phyloP scores from a whole-genome alignment of 2,797 vertebrate genomes.

The Philypnodon macrostomus region DNA sequence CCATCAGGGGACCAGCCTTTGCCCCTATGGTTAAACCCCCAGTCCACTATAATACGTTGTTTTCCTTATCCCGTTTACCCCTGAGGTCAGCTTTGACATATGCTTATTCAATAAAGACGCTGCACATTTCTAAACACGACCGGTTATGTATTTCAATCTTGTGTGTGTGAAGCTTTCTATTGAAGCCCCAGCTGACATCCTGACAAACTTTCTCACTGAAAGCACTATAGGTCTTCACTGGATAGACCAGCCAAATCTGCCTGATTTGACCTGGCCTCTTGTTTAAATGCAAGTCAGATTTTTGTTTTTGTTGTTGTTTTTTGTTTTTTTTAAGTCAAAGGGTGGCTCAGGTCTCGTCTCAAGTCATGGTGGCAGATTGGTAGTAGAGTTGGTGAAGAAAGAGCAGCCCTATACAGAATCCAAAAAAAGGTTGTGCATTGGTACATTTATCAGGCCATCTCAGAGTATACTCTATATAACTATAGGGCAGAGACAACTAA shows the following conservation, averaged over 20 bases:
- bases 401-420: slow-evolving; percentile 3
- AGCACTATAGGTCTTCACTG: slow-evolving; percentile 35
- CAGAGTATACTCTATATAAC: too few relatives aligned
- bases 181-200: slow-evolving; percentile 45
- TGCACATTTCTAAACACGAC: slow-evolving; percentile 50
- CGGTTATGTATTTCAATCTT: slow-evolving; percentile 43
- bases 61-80: slow-evolving; percentile 29
- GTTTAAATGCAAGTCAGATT: slow-evolving; percentile 26
- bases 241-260: slow-evolving; percentile 34
- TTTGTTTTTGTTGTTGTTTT: too few relatives aligned
- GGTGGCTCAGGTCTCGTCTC: slow-evolving; percentile 25
- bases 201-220: slow-evolving; percentile 50
- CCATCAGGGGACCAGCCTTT: slow-evolving; percentile 63
- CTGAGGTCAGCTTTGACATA: slow-evolving; percentile 56
- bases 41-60: slow-evolving; percentile 22
- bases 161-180: slow-evolving; percentile 38
- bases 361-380: slow-evolving; percentile 3
- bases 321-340: slow-evolving; percentile 43
- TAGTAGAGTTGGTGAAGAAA: slow-evolving; percentile 5
- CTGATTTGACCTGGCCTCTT: slow-evolving; percentile 42
- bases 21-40: slow-evolving; percentile 42
- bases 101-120: slow-evolving; percentile 28
- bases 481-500: too few relatives aligned
- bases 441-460: slow-evolving; percentile 29
- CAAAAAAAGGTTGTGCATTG: slow-evolving; percentile 2